phyloP scores from a whole-genome alignment of 2,888 invertebrate species.

The Lasioglossum villosulum region DNA sequence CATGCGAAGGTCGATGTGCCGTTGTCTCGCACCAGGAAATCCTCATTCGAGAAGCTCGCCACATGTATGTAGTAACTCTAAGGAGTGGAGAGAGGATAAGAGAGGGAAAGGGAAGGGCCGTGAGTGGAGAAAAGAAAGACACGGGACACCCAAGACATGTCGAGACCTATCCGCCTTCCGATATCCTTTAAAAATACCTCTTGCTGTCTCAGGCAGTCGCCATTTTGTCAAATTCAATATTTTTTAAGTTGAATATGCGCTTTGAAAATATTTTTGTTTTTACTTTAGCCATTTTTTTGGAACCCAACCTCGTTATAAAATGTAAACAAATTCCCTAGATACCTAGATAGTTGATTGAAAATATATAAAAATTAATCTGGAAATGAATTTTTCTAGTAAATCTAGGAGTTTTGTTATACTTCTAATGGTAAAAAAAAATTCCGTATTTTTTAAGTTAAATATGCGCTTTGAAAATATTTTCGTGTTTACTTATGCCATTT shows the following conservation, averaged over 20 bases:
- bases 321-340: not conserved
- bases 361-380: too few species aligned
- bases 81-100: not conserved
- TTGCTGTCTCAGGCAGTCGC: not conserved
- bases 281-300: too few species aligned
- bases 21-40: conserved; percentile 78
- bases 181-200: not conserved
- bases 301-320: not conserved
- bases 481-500: too few species aligned
- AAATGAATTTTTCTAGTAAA: too few species aligned
- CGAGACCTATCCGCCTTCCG: not conserved
- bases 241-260: too few species aligned
- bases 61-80: conserved; percentile 19
- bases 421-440: too few species aligned
- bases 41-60: conserved; percentile 72
- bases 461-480: too few species aligned
- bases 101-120: not conserved
- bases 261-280: too few species aligned
- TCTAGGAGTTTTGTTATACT: too few species aligned
- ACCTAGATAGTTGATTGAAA: too few species aligned
- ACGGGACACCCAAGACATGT: not conserved
- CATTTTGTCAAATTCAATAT: not conserved
- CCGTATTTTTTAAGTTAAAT: too few species aligned
- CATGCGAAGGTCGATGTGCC: conserved; percentile 72
- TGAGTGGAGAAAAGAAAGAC: not conserved